Base-by-base conservation (phyloP, 2,888 invertebrate species). In the Cantharis flavilabris region DNA sequence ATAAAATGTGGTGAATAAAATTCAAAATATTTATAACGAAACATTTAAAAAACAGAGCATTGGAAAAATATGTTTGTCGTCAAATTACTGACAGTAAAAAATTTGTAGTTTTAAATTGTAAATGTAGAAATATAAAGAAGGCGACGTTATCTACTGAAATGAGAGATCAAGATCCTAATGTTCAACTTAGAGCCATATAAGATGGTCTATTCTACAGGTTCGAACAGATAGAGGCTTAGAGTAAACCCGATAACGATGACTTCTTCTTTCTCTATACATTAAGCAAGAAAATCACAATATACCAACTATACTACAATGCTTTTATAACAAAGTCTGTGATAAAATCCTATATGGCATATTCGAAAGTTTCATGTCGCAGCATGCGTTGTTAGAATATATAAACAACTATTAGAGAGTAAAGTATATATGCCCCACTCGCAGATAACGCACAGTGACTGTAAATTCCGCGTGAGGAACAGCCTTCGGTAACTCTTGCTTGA, bases 231-330 rank as follows among this genome's bases (percentile, higher is more conserved):
- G 74, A 71, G 71, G 74, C 71, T 74, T 77, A 71, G 63, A 71
- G 30, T 77, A 77, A 77, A 77, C 74, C 77, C 73, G 74, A 77
- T 74, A 77, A 74, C 74, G 71, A 69, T 73, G 76, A 73, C 69
- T 74, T 77, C 74, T 73, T 73, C 73, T 76, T 70, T 76, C 69
- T 69, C 33, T 67, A 77, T 77, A 70, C 77, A 74, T 77, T 74
- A 77, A 77, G 74, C 74, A 74, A 67, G 63, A 71, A 74, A 69
- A 71, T 74, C 67, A 73, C 73, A 71, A 74, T 69, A 74, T 67
- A 74, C 77, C 71, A 77, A 77, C 77, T 77, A 49, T 49, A 77
- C 71, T 49, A 77, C 71, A 74, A 74, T 74, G 69, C 73, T 72
- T 69, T 71, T 73, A 49, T 62, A 63, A 28, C 69, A 33, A 70